Evolutionary conservation across 2,113 vertebrate genomes (phyloP).

Genomic region (Chrysemys picta): DNA sequence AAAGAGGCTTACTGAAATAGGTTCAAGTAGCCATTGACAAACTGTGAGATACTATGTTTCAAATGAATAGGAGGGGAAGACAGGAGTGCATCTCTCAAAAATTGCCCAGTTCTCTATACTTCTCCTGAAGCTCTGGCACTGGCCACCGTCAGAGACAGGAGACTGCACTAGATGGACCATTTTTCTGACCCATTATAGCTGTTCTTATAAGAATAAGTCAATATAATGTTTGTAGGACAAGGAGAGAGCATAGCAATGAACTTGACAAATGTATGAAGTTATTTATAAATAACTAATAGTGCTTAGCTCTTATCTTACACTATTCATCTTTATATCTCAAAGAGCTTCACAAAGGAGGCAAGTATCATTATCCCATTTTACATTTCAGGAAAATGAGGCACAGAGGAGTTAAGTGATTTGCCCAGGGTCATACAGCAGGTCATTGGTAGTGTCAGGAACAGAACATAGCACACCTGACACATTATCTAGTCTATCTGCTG

Average conservation of each 20-base stretch:
- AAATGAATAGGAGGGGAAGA: background rate
- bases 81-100: background rate
- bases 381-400: background rate
- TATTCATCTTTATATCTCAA: background rate
- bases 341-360: background rate
- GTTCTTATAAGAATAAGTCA: background rate
- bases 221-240: background rate
- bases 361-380: background rate
- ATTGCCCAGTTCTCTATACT: background rate
- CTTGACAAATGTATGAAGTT: background rate
- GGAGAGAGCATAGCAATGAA: fast-evolving
- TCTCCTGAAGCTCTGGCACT: background rate
- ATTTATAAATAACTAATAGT: background rate
- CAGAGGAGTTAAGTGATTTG: background rate
- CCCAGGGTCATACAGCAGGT: background rate
- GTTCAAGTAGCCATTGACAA: background rate
- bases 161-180: too few species aligned
- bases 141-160: background rate
- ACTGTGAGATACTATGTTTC: background rate
- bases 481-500: background rate
- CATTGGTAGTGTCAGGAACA: background rate
- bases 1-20: background rate
- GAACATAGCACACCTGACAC: background rate
- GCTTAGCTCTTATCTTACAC: background rate
- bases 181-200: background rate